These are phyloP conservation scores for Lysandra coridon DNA, from an alignment of 2,888 invertebrate genomes.

Conservation along the genomic window DNA sequence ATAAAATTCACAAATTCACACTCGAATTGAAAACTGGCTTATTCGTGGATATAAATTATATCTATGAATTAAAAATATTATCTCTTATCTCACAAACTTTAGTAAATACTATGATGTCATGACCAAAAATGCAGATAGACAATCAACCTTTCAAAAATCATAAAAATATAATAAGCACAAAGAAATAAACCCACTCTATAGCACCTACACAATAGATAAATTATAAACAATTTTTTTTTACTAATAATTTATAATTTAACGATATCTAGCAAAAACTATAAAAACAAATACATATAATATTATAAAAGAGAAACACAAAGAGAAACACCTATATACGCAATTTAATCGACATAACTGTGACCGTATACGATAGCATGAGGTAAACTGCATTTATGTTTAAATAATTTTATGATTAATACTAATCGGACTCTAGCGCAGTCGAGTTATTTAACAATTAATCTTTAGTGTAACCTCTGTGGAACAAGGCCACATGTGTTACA, in stretches of 20 bases:
- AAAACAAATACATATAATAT: not conserved
- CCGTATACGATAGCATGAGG: not conserved
- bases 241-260: not conserved
- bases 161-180: not conserved
- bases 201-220: not conserved
- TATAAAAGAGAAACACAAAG: not conserved
- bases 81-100: too few species aligned
- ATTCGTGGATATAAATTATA: too few species aligned
- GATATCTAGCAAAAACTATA: not conserved
- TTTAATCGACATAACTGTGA: not conserved
- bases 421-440: not conserved
- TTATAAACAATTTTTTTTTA: not conserved
- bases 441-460: conserved; percentile 30
- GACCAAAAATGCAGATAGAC: not conserved
- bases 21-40: not conserved
- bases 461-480: conserved; percentile 37
- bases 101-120: not conserved
- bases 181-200: not conserved
- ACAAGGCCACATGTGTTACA: conserved; percentile 69
- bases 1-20: not conserved
- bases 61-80: not conserved
- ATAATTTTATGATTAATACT: not conserved
- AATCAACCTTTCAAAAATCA: not conserved
- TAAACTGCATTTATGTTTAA: conserved; percentile 9
- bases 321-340: not conserved